phyloP scores from a whole-genome alignment of 2,888 invertebrate species.

The Pachydiplax longipennis region DNA sequence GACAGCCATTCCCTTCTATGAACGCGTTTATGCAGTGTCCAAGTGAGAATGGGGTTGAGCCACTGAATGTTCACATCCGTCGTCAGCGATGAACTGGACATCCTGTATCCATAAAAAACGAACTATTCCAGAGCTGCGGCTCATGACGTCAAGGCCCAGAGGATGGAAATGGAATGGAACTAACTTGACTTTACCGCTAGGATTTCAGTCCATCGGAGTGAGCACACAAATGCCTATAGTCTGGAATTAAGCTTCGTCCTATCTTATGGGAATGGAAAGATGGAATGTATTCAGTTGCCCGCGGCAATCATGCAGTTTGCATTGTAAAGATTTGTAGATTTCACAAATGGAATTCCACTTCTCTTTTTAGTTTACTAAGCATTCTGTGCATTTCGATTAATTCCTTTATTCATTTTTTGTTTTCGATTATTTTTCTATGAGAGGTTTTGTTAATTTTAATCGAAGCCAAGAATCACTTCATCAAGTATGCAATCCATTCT shows the following conservation, averaged over 20 bases:
- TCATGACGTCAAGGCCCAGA: background rate
- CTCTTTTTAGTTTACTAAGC: too few relatives aligned
- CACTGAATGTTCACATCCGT: background rate
- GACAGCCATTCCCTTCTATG: background rate
- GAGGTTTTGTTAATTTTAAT: too few relatives aligned
- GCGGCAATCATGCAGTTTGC: background rate
- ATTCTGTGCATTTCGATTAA: too few relatives aligned
- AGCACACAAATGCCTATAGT: too few relatives aligned
- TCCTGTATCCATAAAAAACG: background rate
- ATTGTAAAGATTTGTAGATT: background rate
- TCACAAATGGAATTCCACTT: background rate
- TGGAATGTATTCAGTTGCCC: background rate
- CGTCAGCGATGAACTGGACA: background rate
- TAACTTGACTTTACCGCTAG: background rate
- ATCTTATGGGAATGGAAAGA: background rate
- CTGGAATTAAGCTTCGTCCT: background rate
- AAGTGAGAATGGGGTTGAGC: background rate
- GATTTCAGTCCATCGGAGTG: background rate
- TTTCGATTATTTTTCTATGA: too few relatives aligned
- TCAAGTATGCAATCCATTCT: too few relatives aligned
- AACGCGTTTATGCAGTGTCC: background rate
- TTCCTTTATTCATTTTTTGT: too few relatives aligned
- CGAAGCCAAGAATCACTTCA: too few relatives aligned
- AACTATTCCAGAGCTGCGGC: background rate
- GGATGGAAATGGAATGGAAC: background rate